Conservation (phyloP, 2,888 invertebrate species). For the Drosophila austrosaltans region DNA sequence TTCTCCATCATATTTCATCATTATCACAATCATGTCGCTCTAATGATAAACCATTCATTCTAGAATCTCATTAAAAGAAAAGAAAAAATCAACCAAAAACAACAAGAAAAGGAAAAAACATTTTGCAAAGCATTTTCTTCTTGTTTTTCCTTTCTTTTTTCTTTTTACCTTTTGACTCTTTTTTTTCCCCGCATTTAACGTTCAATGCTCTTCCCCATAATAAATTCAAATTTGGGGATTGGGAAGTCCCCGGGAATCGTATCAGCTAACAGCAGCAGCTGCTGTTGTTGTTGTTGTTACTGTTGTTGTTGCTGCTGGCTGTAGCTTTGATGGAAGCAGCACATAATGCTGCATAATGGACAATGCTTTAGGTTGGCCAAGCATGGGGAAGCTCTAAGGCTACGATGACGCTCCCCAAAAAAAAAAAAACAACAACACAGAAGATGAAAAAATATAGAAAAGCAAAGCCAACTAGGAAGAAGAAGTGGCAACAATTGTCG, state of each 20-base stretch:
- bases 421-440: slow-evolving; percentile 33
- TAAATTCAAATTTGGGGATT: slow-evolving; percentile 70
- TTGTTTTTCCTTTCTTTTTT: slow-evolving; percentile 1
- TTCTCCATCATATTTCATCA: background rate
- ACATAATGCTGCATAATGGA: slow-evolving; percentile 77
- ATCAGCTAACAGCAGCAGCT: slow-evolving; percentile 52
- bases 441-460: slow-evolving; percentile 32
- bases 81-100: background rate
- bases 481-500: slow-evolving; percentile 77
- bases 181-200: slow-evolving; percentile 16
- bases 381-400: slow-evolving; percentile 41
- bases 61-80: slow-evolving; percentile 15
- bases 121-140: slow-evolving; percentile 18
- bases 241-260: slow-evolving; percentile 31
- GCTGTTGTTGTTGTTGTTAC: background rate
- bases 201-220: slow-evolving; percentile 60
- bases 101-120: slow-evolving; percentile 7
- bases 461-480: slow-evolving; percentile 68
- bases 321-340: slow-evolving; percentile 48
- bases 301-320: background rate
- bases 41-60: slow-evolving; percentile 15
- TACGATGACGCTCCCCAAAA: slow-evolving; percentile 68
- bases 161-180: background rate
- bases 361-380: slow-evolving; percentile 41
- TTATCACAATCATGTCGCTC: background rate